Conservation (phyloP, 2,888 invertebrate species). For the Glaucopsyche alexis region DNA sequence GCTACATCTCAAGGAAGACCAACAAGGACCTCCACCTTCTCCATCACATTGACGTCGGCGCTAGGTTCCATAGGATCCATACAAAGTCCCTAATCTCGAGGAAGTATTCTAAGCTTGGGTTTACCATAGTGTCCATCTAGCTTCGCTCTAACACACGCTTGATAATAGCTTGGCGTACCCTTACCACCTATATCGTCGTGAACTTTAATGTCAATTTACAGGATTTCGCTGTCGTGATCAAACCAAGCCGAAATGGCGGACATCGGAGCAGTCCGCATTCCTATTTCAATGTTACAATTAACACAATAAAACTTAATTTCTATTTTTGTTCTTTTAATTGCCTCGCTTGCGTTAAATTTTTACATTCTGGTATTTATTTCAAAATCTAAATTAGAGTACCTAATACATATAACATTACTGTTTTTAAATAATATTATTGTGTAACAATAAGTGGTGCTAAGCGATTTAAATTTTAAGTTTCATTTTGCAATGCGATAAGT, state of each 20-base stretch:
- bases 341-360: constrained; percentile 52
- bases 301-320: constrained; percentile 72
- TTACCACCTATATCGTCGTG: constrained; percentile 59
- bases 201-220: constrained; percentile 73
- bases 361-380: constrained; percentile 28
- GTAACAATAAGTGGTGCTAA: neutral
- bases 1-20: constrained; percentile 84
- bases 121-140: constrained; percentile 75
- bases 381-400: neutral
- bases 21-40: constrained; percentile 81
- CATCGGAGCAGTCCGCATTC: constrained; percentile 67
- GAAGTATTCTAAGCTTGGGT: constrained; percentile 82
- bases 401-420: neutral
- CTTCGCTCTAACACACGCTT: constrained; percentile 75
- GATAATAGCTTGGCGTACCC: constrained; percentile 64
- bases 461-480: neutral
- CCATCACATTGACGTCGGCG: constrained; percentile 82
- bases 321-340: constrained; percentile 50
- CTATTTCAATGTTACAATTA: constrained; percentile 60
- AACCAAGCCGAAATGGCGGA: constrained; percentile 43
- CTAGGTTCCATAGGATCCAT: constrained; percentile 86
- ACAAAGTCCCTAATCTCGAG: constrained; percentile 87
- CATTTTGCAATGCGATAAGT: neutral
- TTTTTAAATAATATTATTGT: neutral
- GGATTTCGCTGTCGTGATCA: constrained; percentile 72